These are phyloP conservation scores for Promerops cafer DNA, from an alignment of 2,113 vertebrate species.

Conservation along the genomic window DNA sequence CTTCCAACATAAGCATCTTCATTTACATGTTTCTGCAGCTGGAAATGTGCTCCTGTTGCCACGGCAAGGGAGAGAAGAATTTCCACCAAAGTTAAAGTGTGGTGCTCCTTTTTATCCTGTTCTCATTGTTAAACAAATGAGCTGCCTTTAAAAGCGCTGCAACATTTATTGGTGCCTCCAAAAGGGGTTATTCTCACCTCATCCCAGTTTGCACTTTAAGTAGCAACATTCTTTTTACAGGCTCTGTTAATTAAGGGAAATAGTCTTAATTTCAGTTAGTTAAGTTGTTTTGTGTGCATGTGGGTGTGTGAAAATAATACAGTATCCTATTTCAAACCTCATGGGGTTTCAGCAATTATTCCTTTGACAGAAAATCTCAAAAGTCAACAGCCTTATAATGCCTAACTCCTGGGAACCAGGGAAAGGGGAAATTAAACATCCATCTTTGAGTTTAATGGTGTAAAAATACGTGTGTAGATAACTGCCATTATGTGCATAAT, in stretches of 20 bases:
- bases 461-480: not conserved
- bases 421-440: not conserved
- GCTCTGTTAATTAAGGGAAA: not conserved
- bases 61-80: not conserved
- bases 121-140: not conserved
- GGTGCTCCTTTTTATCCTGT: not conserved
- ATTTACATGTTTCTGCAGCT: not conserved
- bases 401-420: not conserved
- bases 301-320: constrained; percentile 48
- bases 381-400: not conserved
- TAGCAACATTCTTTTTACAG: not conserved
- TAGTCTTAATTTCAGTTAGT: not conserved
- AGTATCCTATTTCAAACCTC: constrained; percentile 40
- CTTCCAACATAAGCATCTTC: not conserved
- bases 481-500: not conserved
- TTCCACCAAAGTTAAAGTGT: not conserved
- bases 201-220: not conserved
- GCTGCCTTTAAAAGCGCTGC: not conserved
- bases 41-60: not conserved
- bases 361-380: not conserved
- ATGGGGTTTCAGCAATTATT: constrained; percentile 19
- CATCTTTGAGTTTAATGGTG: not conserved
- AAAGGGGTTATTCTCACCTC: not conserved
- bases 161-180: not conserved
- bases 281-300: not conserved